Base-by-base conservation (phyloP, 2,888 invertebrate species). In the Oligia strigilis region DNA sequence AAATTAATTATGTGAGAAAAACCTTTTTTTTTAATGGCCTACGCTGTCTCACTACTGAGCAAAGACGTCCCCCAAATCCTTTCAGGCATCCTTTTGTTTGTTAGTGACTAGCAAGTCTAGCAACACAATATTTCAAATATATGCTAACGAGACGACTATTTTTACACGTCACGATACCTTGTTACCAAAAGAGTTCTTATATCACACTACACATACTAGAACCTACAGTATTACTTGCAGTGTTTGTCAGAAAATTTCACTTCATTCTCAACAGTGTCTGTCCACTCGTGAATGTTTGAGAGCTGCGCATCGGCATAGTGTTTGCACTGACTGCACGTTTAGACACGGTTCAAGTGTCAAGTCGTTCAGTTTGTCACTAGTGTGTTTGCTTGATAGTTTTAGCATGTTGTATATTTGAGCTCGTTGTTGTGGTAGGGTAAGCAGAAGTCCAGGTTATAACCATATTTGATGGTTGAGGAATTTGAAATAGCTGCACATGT, bases 341-440 rank as follows among this genome's bases (percentile, higher is more conserved):
- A 87, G 89, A 83, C 88, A 88, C 83, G 88, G 89, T 88, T 90
- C 86, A 86, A 85, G 85, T 85, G 80, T 89, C 90, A 85, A 83
- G 86, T 86, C 86, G 85, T 77, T 83, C 85, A 83, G 46, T 77
- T 82, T 78, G 78, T 77, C 84, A 67, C 75, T 78, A 66, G 77
- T 77, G 64, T 82, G 83, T 86, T 83, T 75, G 76, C 66, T 77
- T 77, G 60, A 78, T 85, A 77, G 85, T 86, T 83, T 86, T 69
- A 70, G 64, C 70, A 76, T 83, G 77, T 46, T 58, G 77, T 86
- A 74, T 75, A 55, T 81, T 75, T 78, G 67, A 55, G 72, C 40
- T 60, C 23, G 75, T 43, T 77, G 69, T 72, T n/a, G 55, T 70
- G 46, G 67, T 73, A 72, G 77, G 36, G 69, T 75, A 78, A 81